These are phyloP conservation scores for Drosophila sulfurigaster DNA, from an alignment of 1,140 invertebrate genomes.

Conservation along the genomic window DNA sequence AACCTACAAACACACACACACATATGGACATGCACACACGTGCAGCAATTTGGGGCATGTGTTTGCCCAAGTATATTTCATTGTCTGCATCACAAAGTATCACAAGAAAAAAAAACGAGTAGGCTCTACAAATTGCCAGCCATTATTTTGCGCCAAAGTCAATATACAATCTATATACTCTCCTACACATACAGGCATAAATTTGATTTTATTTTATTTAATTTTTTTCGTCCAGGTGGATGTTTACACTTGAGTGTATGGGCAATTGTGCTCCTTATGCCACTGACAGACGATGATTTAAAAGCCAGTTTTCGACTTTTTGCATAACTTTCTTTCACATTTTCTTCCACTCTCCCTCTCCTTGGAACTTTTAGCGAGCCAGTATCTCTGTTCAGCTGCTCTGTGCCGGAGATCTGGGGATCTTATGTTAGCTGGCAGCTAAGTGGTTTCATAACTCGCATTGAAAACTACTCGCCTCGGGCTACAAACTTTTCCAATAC, in stretches of 20 bases:
- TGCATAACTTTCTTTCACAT: slow-evolving; percentile 38
- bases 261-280: slow-evolving; percentile 46
- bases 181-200: slow-evolving; percentile 18
- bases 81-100: slow-evolving; percentile 58
- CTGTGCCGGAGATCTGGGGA: background rate
- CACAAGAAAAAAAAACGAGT: slow-evolving; percentile 18
- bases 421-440: slow-evolving; percentile 21
- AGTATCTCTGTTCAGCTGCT: background rate
- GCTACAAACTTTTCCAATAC: slow-evolving; percentile 55
- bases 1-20: slow-evolving; percentile 11
- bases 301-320: slow-evolving; percentile 47
- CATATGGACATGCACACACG: slow-evolving; percentile 33
- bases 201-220: slow-evolving; percentile 49
- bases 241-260: slow-evolving; percentile 2
- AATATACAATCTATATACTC: slow-evolving; percentile 62
- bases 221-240: slow-evolving; percentile 34
- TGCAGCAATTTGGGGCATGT: slow-evolving; percentile 57
- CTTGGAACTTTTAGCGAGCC: slow-evolving; percentile 35
- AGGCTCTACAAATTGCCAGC: slow-evolving; percentile 77
- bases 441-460: slow-evolving; percentile 65
- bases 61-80: slow-evolving; percentile 73
- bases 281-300: slow-evolving; percentile 73
- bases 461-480: slow-evolving; percentile 49
- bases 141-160: slow-evolving; percentile 75
- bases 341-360: slow-evolving; percentile 2